Evolutionary conservation across 2,888 invertebrate species (phyloP).

Genomic region (Pristionchus exspectatus): DNA sequence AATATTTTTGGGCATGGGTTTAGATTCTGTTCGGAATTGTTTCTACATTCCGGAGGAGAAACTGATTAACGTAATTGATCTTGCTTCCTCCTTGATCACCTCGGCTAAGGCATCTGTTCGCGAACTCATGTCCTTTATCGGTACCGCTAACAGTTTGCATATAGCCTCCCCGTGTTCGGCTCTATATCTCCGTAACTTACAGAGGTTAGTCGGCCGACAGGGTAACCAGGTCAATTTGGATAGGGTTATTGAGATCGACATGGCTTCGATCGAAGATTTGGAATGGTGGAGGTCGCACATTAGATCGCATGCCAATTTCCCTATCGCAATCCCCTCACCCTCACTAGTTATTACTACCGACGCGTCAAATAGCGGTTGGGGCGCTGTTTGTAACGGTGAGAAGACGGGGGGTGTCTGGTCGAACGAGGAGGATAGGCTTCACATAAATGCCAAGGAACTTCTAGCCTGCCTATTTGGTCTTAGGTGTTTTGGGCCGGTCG

Average conservation of each 20-base stretch:
- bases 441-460: slow-evolving; percentile 55
- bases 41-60: background rate
- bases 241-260: background rate
- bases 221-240: background rate
- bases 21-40: background rate
- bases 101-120: background rate
- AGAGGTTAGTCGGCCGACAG: background rate
- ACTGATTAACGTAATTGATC: background rate
- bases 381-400: slow-evolving; percentile 30
- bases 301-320: no score
- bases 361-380: slow-evolving; percentile 56
- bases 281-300: background rate
- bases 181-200: background rate
- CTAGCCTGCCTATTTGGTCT: slow-evolving; percentile 31
- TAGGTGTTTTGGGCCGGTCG: background rate
- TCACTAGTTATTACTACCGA: slow-evolving; percentile 46
- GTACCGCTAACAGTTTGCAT: background rate
- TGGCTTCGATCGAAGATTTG: background rate
- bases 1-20: slow-evolving; percentile 51
- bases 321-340: slow-evolving; percentile 16
- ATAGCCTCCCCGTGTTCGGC: background rate
- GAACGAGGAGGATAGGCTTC: background rate
- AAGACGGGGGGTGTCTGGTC: slow-evolving; percentile 55
- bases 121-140: slow-evolving; percentile 10
- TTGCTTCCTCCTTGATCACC: background rate